Base-by-base conservation (phyloP, 1,140 invertebrate genomes). In the Solenopsis invicta region DNA sequence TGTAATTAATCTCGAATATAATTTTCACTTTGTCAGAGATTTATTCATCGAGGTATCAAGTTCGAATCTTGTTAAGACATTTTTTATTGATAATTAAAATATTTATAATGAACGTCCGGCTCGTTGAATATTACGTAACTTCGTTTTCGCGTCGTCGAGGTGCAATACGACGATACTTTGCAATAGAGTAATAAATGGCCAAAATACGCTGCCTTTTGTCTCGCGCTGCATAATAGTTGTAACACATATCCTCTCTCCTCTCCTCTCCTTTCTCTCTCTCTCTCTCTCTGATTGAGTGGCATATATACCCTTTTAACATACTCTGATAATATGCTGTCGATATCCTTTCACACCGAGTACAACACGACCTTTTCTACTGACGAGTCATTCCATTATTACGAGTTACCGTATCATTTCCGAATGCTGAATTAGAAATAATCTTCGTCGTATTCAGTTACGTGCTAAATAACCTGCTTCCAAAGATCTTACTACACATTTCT, bases 261-360 rank as follows among this genome's bases (percentile, higher is more conserved):
- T 29, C 41, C 67, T 50, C 45, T 21, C 66, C 45, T n/a, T 48
- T 24, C 41, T 41, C 34, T n/a, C 34, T 56, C n/a, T 67, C 37
- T 45, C 64, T 66, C 10, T 56, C 66, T 45, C 12, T 34, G 4
- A n/a, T 21, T 34, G 37, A n/a, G n/a, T n/a, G n/a, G n/a, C 21
- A 9, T 24, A 37, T 50, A 54, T 24, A 48, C 50, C 37, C 64
- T 81, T 81, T 71, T 71, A 54, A 6, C 37, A 45, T 34, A 56
- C 34, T 29, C 50, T 56, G 78, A 81, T 71, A 81, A 71, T 56
- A 29, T 6, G 37, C 50, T 81, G 37, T 81, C 78, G 78, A 81
- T 81, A 81, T 81, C 78, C 64, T 29, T 71, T 71, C 78, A 34
- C 45, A 56, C 45, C 64, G 64, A 71, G 21, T 16, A 8, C 66